These are phyloP conservation scores for Drosophila kurseongensis DNA, from an alignment of 1,140 invertebrate genomes.

Conservation along the genomic window DNA sequence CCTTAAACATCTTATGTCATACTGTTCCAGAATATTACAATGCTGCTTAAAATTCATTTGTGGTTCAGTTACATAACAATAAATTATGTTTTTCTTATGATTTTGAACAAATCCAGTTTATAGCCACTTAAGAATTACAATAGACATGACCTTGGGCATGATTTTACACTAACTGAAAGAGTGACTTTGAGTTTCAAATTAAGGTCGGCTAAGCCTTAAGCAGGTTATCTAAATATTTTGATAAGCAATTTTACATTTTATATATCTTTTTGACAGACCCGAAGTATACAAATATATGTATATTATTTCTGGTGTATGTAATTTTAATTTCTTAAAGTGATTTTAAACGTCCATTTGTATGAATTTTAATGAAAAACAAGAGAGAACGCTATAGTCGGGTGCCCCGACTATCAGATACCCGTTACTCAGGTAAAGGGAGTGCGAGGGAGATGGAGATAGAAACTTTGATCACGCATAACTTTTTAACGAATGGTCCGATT, in stretches of 20 bases:
- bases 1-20: slow-evolving; percentile 8
- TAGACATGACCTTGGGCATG: slow-evolving; percentile 27
- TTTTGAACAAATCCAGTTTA: slow-evolving; percentile 17
- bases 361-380: not conserved
- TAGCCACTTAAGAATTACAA: slow-evolving; percentile 30
- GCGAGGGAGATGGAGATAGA: too few relatives aligned
- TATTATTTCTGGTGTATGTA: too few relatives aligned
- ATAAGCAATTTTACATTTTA: not conserved
- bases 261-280: not conserved
- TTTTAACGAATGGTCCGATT: too few relatives aligned
- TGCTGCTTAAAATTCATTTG: slow-evolving; percentile 34
- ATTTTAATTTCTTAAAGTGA: not conserved
- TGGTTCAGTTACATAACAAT: slow-evolving; percentile 24
- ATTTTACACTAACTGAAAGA: not conserved
- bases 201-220: too few relatives aligned
- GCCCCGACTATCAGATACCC: too few relatives aligned
- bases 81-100: slow-evolving; percentile 30
- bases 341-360: not conserved
- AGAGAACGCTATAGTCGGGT: too few relatives aligned
- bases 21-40: slow-evolving; percentile 2
- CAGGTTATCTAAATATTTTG: too few relatives aligned
- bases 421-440: too few relatives aligned
- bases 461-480: too few relatives aligned
- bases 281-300: too few relatives aligned
- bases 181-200: not conserved